phyloP scores from a whole-genome alignment of 2,113 vertebrate genomes.

The Nesoenas mayeri region DNA sequence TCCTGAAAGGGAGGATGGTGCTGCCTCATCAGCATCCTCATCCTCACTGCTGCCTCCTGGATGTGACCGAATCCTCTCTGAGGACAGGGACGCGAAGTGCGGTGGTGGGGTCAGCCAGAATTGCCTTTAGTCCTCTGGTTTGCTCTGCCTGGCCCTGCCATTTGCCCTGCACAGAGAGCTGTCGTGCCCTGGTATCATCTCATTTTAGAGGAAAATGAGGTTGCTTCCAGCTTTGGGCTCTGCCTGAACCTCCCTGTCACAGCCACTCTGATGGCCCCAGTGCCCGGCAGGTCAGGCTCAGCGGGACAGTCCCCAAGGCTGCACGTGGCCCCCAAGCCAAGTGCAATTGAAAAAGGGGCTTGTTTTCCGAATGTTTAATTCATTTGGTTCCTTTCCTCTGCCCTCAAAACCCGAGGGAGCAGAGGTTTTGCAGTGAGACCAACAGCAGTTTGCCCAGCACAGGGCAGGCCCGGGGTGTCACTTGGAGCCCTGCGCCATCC shows the following conservation, averaged over 20 bases:
- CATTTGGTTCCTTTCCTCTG: not conserved
- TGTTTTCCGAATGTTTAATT: not conserved
- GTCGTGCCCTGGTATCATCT: accelerated
- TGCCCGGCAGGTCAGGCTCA: not conserved
- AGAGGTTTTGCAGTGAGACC: not conserved
- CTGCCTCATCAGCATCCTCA: not conserved
- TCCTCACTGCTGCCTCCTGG: not conserved
- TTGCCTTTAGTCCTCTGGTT: accelerated
- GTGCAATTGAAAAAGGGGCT: not conserved
- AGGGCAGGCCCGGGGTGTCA: not conserved
- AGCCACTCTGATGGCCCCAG: not conserved
- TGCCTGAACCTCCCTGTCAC: not conserved
- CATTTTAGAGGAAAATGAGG: accelerated
- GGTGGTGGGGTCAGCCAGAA: no score
- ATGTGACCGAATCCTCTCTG: not conserved
- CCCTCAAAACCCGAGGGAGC: not conserved
- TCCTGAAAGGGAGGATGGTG: accelerated
- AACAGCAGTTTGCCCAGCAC: not conserved
- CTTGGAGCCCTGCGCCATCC: not conserved
- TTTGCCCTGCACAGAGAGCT: not conserved
- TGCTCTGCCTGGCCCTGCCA: accelerated
- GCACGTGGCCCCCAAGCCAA: not conserved
- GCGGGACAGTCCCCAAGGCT: not conserved
- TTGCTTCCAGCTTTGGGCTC: not conserved
- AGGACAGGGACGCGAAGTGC: not conserved